Evolutionary conservation across 2,888 invertebrate genomes (phyloP).

Genomic region (Megamerina dolium): DNA sequence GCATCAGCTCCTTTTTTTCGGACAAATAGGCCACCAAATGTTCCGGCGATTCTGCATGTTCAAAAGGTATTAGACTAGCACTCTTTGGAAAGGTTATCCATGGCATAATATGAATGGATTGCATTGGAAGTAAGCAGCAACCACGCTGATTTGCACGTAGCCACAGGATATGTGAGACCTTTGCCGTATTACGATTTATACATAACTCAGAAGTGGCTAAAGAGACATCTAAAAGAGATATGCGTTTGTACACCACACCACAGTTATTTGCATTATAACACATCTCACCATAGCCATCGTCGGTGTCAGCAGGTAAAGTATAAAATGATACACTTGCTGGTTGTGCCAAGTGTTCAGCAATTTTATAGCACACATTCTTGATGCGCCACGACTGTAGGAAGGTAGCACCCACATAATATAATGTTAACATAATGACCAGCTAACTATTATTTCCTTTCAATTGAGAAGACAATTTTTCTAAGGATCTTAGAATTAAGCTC

Average conservation of each 20-base stretch:
- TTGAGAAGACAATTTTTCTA: too few relatives aligned
- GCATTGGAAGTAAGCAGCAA: constrained; percentile 47
- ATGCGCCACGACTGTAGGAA: constrained; percentile 76
- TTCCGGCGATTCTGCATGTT: constrained; percentile 26
- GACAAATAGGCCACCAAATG: constrained; percentile 17
- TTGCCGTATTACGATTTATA: constrained; percentile 42
- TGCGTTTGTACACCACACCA: neutral
- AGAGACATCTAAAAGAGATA: constrained; percentile 33
- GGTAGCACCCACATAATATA: constrained; percentile 79
- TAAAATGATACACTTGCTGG: constrained; percentile 59
- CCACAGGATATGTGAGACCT: constrained; percentile 48
- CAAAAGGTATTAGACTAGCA: constrained; percentile 44
- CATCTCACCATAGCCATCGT: constrained; percentile 42
- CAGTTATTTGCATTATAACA: neutral
- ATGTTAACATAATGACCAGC: constrained; percentile 68
- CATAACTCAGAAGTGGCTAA: constrained; percentile 46
- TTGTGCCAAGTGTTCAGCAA: constrained; percentile 57
- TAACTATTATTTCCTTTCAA: too few relatives aligned
- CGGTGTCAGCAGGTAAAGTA: constrained; percentile 49
- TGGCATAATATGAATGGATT: constrained; percentile 50
- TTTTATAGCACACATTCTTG: constrained; percentile 62
- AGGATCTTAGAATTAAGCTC: too few relatives aligned
- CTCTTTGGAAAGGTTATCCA: constrained; percentile 52
- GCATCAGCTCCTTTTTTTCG: constrained; percentile 28
- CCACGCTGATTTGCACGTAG: constrained; percentile 44